Percentiles rank a stretch among this genome's conserved stretches.
phyloP scores from a whole-genome alignment of 2,113 vertebrate genomes.

The Podarcis cretensis region DNA sequence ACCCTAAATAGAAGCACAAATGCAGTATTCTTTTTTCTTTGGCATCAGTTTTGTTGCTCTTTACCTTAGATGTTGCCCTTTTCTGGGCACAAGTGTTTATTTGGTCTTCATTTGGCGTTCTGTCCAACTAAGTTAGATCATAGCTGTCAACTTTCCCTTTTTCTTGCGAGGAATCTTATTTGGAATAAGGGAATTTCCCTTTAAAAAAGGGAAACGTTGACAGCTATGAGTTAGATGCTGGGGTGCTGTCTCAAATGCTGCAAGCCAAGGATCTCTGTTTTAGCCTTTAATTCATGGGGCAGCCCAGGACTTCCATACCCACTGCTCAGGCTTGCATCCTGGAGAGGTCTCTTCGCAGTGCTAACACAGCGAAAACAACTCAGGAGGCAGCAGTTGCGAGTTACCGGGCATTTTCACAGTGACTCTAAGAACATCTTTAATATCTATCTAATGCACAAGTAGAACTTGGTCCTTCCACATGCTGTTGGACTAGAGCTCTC shows the following conservation, averaged over 20 bases:
- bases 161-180: too few species aligned
- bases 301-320: too few species aligned
- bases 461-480: too few species aligned
- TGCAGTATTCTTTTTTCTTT: background rate
- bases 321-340: too few species aligned
- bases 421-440: background rate
- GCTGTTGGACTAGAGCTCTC: too few species aligned
- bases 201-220: too few species aligned
- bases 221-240: background rate
- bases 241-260: background rate
- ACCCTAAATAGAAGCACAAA: background rate
- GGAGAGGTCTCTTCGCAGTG: too few species aligned
- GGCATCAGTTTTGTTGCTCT: fast-evolving
- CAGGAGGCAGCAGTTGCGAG: too few species aligned
- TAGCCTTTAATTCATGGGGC: background rate
- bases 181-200: too few species aligned
- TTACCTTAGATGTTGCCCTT: background rate
- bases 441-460: background rate
- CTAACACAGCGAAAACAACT: too few species aligned
- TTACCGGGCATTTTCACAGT: background rate
- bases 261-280: fast-evolving
- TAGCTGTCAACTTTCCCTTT: too few species aligned
- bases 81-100: fast-evolving
- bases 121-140: background rate
- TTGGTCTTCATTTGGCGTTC: background rate